Evolutionary conservation across 2,113 vertebrate genomes (phyloP).

Genomic region (Cephalophus harveyi): DNA sequence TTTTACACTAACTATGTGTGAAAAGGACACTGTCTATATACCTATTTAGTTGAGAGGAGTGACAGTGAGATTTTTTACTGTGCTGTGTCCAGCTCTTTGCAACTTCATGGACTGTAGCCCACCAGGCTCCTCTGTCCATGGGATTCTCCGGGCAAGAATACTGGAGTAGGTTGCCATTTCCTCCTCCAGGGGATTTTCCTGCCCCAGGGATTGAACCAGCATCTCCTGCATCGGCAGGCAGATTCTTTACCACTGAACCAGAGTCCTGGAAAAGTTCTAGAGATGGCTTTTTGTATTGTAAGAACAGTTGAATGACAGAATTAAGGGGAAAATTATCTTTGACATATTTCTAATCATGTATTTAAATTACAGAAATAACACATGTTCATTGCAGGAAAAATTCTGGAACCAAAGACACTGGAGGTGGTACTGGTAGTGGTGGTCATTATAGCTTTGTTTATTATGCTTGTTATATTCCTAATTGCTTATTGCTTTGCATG

Average conservation of each 20-base stretch:
- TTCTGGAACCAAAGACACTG: background rate
- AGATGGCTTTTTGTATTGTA: background rate
- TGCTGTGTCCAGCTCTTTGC: background rate
- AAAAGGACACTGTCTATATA: background rate
- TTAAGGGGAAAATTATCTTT: background rate
- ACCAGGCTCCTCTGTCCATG: background rate
- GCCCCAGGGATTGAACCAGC: background rate
- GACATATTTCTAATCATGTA: background rate
- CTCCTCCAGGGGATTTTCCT: background rate
- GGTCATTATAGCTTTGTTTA: background rate
- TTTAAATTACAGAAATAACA: background rate
- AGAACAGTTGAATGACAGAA: background rate
- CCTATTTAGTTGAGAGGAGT: background rate
- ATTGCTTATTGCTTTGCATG: background rate
- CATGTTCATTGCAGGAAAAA: background rate
- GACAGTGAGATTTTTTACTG: background rate
- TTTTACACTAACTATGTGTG: background rate
- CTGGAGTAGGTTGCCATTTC: background rate
- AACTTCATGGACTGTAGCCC: background rate
- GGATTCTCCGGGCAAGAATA: background rate
- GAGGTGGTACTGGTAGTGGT: background rate
- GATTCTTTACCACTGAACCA: background rate
- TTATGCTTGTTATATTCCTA: background rate
- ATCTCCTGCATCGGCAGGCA: background rate
- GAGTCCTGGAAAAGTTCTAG: background rate